Evolutionary conservation across 2,888 invertebrate species (phyloP).

Genomic region (Diarsia brunnea): DNA sequence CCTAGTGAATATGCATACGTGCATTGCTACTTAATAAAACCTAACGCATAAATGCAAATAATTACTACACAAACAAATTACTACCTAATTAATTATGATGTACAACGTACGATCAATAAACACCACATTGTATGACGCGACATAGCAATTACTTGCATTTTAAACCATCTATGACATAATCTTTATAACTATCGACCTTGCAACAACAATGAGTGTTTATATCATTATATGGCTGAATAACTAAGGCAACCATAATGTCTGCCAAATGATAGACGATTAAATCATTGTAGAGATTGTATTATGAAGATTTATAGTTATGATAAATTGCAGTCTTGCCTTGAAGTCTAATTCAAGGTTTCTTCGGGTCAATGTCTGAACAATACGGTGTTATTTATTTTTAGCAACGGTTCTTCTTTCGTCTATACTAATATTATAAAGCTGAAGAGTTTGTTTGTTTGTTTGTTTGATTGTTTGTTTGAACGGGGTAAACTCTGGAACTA

Average conservation of each 20-base stretch:
- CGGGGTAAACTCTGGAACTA: too few species aligned
- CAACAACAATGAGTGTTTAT: slow-evolving; percentile 77
- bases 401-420: background rate
- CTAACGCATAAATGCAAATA: slow-evolving; percentile 11
- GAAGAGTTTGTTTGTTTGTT: too few species aligned
- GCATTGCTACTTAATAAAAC: background rate
- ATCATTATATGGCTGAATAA: slow-evolving; percentile 70
- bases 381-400: slow-evolving; percentile 4
- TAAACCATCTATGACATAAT: slow-evolving; percentile 80
- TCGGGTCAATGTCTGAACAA: slow-evolving; percentile 22
- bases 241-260: slow-evolving; percentile 49
- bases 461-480: too few species aligned
- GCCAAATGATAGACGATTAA: slow-evolving; percentile 43
- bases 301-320: slow-evolving; percentile 13
- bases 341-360: slow-evolving; percentile 5
- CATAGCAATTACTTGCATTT: slow-evolving; percentile 65
- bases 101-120: slow-evolving; percentile 56
- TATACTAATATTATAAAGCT: too few species aligned
- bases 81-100: slow-evolving; percentile 42
- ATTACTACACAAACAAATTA: slow-evolving; percentile 18
- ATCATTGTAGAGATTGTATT: slow-evolving; percentile 25
- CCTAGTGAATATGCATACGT: background rate
- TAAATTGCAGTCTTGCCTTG: background rate
- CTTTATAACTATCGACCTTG: slow-evolving; percentile 74
- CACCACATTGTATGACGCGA: slow-evolving; percentile 53